Evolutionary conservation across 2,888 invertebrate genomes (phyloP).

Genomic region (Stenichneumon culpator): DNA sequence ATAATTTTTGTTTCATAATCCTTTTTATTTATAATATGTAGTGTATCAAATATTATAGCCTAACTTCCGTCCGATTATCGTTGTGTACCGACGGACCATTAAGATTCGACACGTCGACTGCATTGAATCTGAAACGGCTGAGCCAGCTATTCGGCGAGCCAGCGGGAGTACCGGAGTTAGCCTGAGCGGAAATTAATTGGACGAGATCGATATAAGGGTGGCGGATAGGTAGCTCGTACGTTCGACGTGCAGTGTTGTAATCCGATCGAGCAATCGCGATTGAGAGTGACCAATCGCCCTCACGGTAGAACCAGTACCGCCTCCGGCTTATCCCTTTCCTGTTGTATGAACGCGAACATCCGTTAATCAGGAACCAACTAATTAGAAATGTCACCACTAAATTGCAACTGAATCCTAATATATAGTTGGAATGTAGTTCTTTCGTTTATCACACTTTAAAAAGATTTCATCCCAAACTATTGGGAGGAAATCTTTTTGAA

Average conservation of each 20-base stretch:
- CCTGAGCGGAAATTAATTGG: slow-evolving; percentile 78
- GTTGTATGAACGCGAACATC: slow-evolving; percentile 71
- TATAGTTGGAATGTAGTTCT: too few relatives aligned
- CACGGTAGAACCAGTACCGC: slow-evolving; percentile 49
- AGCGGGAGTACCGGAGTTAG: slow-evolving; percentile 13
- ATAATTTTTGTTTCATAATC: background rate
- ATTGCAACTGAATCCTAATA: slow-evolving; percentile 12
- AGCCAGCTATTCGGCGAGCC: slow-evolving; percentile 18
- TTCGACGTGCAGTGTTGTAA: slow-evolving; percentile 72
- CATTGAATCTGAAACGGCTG: slow-evolving; percentile 25
- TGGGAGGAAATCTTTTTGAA: too few relatives aligned
- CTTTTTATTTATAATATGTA: background rate
- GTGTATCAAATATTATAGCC: background rate
- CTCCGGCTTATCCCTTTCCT: slow-evolving; percentile 60
- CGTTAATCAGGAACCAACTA: slow-evolving; percentile 77
- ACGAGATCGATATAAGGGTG: slow-evolving; percentile 74
- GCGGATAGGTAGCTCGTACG: slow-evolving; percentile 50
- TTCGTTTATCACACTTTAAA: too few relatives aligned
- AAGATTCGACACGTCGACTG: slow-evolving; percentile 1
- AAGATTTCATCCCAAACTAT: too few relatives aligned
- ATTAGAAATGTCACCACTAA: slow-evolving; percentile 77
- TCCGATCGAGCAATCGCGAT: slow-evolving; percentile 76
- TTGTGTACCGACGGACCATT: background rate
- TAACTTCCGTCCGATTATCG: background rate
- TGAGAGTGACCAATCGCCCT: slow-evolving; percentile 74